These are phyloP conservation scores for Macrophya annulata DNA, from an alignment of 2,888 invertebrate species.

Conservation along the genomic window DNA sequence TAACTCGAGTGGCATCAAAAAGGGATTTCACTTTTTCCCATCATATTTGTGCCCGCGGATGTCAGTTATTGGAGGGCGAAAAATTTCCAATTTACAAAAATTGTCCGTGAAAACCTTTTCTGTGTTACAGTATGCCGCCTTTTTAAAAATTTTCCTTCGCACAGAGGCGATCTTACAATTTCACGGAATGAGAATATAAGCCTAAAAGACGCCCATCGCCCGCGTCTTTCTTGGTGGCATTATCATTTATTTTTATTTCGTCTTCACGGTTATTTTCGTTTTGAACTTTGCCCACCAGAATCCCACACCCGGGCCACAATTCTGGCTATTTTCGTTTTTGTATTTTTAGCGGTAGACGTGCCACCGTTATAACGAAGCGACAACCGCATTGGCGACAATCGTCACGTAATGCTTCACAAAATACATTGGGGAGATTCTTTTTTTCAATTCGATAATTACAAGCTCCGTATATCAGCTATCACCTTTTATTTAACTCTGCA, in stretches of 20 bases:
- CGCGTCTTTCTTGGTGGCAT: constrained; percentile 21
- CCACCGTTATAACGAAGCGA: constrained; percentile 48
- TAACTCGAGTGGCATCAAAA: background rate
- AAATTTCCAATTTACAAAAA: constrained; percentile 6
- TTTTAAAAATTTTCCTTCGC: background rate
- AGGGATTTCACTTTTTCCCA: background rate
- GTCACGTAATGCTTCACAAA: constrained; percentile 50
- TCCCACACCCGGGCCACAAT: constrained; percentile 70
- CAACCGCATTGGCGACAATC: constrained; percentile 54
- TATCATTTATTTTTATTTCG: constrained; percentile 56
- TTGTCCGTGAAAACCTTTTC: constrained; percentile 14
- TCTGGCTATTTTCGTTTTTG: constrained; percentile 53
- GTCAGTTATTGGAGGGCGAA: background rate
- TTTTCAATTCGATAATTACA: constrained; percentile 32
- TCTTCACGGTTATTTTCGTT: constrained; percentile 71
- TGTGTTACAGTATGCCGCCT: background rate
- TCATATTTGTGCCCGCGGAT: background rate
- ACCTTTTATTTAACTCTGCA: background rate
- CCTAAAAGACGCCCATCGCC: background rate
- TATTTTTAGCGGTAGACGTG: constrained; percentile 48
- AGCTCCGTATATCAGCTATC: background rate
- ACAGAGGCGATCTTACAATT: background rate
- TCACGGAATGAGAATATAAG: background rate
- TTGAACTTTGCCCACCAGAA: constrained; percentile 69
- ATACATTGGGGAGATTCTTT: constrained; percentile 7